phyloP scores from a whole-genome alignment of 64 coral and sea anemone species.

The Stichodactyla mertensii region DNA sequence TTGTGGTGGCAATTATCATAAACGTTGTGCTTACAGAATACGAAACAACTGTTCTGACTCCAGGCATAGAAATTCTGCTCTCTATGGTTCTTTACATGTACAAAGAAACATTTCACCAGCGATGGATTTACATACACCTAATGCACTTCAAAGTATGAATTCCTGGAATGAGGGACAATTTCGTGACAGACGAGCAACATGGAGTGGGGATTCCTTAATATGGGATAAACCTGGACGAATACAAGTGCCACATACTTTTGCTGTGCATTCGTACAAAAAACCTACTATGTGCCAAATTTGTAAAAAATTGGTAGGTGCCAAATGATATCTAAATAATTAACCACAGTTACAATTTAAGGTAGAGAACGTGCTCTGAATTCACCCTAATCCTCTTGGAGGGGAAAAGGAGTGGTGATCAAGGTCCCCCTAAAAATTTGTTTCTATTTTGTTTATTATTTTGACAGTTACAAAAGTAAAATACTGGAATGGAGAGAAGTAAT shows the following conservation, averaged over 20 bases:
- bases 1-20: slow-evolving; percentile 96
- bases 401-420: too few relatives aligned
- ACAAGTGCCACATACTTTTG: slow-evolving; percentile 94
- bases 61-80: slow-evolving; percentile 44
- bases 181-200: slow-evolving; percentile 72
- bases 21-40: slow-evolving; percentile 89
- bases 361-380: too few relatives aligned
- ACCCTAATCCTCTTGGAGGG: too few relatives aligned
- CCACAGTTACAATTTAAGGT: too few relatives aligned
- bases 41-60: slow-evolving; percentile 93
- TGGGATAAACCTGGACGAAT: slow-evolving; percentile 78
- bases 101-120: slow-evolving; percentile 33
- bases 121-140: slow-evolving; percentile 27
- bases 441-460: too few relatives aligned
- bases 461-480: too few relatives aligned
- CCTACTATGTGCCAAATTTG: slow-evolving; percentile 96
- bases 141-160: slow-evolving; percentile 48
- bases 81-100: slow-evolving; percentile 47
- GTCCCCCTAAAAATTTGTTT: too few relatives aligned
- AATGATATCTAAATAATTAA: not conserved
- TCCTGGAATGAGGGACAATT: slow-evolving; percentile 57
- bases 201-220: slow-evolving; percentile 84
- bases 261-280: slow-evolving; percentile 84
- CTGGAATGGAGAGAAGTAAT: too few relatives aligned
- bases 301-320: slow-evolving; percentile 73